Evolutionary conservation across 2,113 vertebrate genomes (phyloP), one percentile per base, ranked within the genome.

Genomic region (Ptilonorhynchus violaceus): DNA sequence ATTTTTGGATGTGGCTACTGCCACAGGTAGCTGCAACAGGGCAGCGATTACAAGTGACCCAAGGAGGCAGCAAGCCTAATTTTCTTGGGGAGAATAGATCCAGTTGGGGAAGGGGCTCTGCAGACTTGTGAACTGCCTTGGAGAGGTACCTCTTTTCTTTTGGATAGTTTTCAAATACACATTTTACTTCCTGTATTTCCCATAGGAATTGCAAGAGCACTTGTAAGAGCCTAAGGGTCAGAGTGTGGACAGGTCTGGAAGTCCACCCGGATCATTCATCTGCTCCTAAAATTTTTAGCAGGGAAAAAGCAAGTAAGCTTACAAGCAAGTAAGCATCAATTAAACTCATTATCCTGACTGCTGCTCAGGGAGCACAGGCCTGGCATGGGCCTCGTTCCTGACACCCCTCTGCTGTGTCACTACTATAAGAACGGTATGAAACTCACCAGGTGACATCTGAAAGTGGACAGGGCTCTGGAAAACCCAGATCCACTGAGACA

Each of bases 11-110:
- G n/a, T 25, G 15, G 18, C 39, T 66, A 30, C 7, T 62, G 64
- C 4, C 33, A 27, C 4, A 15, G 42, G 44, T 18, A 56, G 31
- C n/a, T 84, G 24, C 41, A 64, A 52, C 1, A 5, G 15, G 11
- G 15, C 64, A 62, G 39, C 0, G 0, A n/a, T 7, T n/a, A 20
- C 13, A n/a, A 24, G 6, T 44, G 15, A 44, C 12, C 6, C 37
- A 46, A 44, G 24, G 64, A 84, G 27, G 49, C 30, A 60, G 41
- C 13, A 35, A 77, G 11, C 2, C 22, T 18, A 12, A 10, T 81
- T 84, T 85, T 77, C 28, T 49, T 49, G 28, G 4, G 55, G 13
- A 70, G 3, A 86, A 21, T 14, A 67, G 33, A 39, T 23, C 20
- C 27, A 55, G 13, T 7, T 50, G 15, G 22, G 11, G 1, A 5